Evolutionary conservation across 2,888 invertebrate species (phyloP), one percentile per base, ranked within the genome.

Genomic region (Acrobasis repandana): DNA sequence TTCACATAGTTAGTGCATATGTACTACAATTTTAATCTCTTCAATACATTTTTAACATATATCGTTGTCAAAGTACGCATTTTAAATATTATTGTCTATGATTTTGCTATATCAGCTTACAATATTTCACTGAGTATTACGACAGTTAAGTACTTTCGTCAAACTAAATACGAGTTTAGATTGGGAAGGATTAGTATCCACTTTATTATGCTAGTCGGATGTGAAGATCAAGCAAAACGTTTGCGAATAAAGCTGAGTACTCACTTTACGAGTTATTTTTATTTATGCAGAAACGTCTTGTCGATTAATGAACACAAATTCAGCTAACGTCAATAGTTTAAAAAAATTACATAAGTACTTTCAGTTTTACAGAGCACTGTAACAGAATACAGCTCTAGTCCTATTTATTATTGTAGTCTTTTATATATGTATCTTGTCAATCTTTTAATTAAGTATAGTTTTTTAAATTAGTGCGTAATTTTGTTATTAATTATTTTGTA

Each of bases 111-210:
- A 36, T 54, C 9, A 28, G 52, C 52, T 54, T 18, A 54, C 38
- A 43, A 18, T 38, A 20, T 16, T 57, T 48, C 56, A 64, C 28
- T 79, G 80, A 85, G 82, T 84, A 85, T 83, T 67, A 62, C 77
- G 77, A 75, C 63, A 67, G 69, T 69, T n/a, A 67, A 71, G 71
- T 70, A 76, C 72, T 74, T 84, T 83, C 83, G 67, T 76, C 81
- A 80, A 70, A 82, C 84, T 86, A 84, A 87, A 83, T 75, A 61
- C 60, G 0, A 61, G 74, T 83, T 83, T 85, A 85, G 84, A 74
- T 73, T 83, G 82, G 76, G 82, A 85, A 85, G 83, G 67, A 69
- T 69, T 68, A 71, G 66, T 68, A 56, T 61, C 65, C 63, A 61
- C 61, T 58, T 60, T 36, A 65, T 67, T 67, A 68, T 70, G 64